Evolutionary conservation across 2,797 vertebrate genomes (phyloP), one percentile per base, ranked within the genome.

Genomic region (Lerista edwardsae): DNA sequence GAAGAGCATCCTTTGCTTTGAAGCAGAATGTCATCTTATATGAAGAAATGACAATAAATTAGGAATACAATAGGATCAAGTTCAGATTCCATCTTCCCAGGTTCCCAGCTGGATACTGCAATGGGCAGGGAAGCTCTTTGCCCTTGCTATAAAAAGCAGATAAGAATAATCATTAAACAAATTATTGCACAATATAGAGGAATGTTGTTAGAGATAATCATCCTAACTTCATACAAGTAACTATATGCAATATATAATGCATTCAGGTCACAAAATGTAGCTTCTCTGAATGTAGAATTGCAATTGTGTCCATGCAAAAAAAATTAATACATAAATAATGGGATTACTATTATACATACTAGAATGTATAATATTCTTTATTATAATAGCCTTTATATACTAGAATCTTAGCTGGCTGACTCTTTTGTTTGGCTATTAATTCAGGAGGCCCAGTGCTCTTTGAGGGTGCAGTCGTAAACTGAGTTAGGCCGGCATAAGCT

Each of bases 1-100:
- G 41, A 77, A n/a, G 51, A n/a, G 15, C 23, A 59, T 41, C 75
- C 75, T 34, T 61, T 84, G 84, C 88, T 87, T 47, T 84, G 82
- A 87, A 92, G 75, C 15, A 75, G 83, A 88, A 62, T 65, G 73
- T 88, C 0, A 1, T 39, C 29, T 59, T 83, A 39, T 68, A 57
- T 85, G 39, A 79, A 73, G 69, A 89, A 86, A 8, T 21, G 6
- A 9, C 61, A 1, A 41, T 57, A 59, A 41, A 84, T n/a, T 29
- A 36, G 39, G 36, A 57, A 47, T 23, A 67, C 29, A 31, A 10
- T 8, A 34, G 59, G 6, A 25, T 29, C 19, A 14, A 61, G 27
- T 61, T 36, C 31, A 68, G n/a, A 57, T 1, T 73, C 6, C 80
- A 31, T 72, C 39, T 10, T 62, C 11, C 27, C 29, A 44, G 21